Base-by-base conservation (phyloP, 2,888 invertebrate species). In the Eristalis tenax region DNA sequence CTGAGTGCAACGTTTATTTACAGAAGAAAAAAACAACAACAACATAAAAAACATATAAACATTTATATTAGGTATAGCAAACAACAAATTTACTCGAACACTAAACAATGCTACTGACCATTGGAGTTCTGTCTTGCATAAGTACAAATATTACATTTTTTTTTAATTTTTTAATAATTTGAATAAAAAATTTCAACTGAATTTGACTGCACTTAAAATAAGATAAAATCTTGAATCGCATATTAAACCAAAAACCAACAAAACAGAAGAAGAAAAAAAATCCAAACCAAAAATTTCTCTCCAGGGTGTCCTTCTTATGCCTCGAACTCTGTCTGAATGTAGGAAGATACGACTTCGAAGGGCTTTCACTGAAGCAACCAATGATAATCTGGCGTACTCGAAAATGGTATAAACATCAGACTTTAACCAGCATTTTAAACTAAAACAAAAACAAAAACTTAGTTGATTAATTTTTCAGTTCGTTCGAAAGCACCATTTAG, bases 281-380 rank as follows among this genome's bases (percentile, higher is more conserved):
- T 43, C 32, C 32, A 70, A 63, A 61, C 74, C 68, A 69, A 89
- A 63, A 81, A 86, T 89, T 89, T 88, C 88, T 88, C 89, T 89
- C 71, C 96, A 96, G 96, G 97, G 97, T 93, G 96, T 97, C 94
- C 96, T 97, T 94, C 96, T 97, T 94, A 97, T 97, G 94, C 97
- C 97, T 92, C 96, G 97, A 94, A 97, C 97, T 93, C 95, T 97
- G 95, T 96, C 97, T 94, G 97, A 97, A 95, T 96, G 96, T 92
- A 96, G 97, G 92, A 95, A 97, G 92, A 95, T 96, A 93, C 95
- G 96, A 92, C 95, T 97, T 94, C 95, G 97, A 94, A 95, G 97
- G 93, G 97, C 97, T 92, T 96, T 97, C 94, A 97, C 97, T 93
- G 97, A 97, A 94, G 97, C 97, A 91, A 97, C 97, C 93, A 96